Evolutionary conservation across 2,888 invertebrate species (phyloP).

Genomic region (Trachelus stipa): DNA sequence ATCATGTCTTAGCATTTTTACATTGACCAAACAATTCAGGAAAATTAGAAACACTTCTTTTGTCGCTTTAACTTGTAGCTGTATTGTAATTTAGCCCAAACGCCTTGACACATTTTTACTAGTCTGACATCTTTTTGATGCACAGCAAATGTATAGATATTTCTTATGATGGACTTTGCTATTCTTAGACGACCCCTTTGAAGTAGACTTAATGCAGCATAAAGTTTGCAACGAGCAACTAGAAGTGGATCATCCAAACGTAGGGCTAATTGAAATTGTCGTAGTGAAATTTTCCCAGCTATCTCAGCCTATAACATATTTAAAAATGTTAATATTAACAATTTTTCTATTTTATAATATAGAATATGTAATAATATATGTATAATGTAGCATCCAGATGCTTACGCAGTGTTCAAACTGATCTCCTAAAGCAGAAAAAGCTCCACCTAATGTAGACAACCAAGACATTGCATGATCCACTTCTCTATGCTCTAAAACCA

Average conservation of each 20-base stretch:
- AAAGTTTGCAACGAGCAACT: slow-evolving; percentile 86
- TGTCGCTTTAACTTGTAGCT: slow-evolving; percentile 57
- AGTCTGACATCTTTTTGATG: slow-evolving; percentile 74
- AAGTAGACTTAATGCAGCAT: slow-evolving; percentile 87
- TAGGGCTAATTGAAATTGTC: slow-evolving; percentile 85
- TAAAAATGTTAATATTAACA: slow-evolving; percentile 25
- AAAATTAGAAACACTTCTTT: slow-evolving; percentile 1
- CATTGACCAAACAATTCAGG: background rate
- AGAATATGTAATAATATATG: background rate
- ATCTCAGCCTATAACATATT: slow-evolving; percentile 77
- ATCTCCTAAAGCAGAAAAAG: slow-evolving; percentile 95
- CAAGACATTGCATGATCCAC: slow-evolving; percentile 90
- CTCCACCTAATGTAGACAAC: slow-evolving; percentile 96
- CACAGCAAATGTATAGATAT: slow-evolving; percentile 69
- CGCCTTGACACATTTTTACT: slow-evolving; percentile 85
- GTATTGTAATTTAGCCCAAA: slow-evolving; percentile 86
- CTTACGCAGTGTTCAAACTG: slow-evolving; percentile 82
- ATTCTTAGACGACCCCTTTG: slow-evolving; percentile 79
- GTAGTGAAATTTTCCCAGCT: slow-evolving; percentile 88
- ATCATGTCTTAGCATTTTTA: background rate
- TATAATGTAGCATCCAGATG: background rate
- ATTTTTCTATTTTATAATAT: slow-evolving; percentile 1
- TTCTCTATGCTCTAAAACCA: slow-evolving; percentile 77
- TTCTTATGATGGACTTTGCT: slow-evolving; percentile 74
- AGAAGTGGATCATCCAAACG: slow-evolving; percentile 85